A percentile compares a stretch with the other conserved stretches of the same genome.
These are phyloP conservation scores for Diachasma alloeum DNA, from an alignment of 1,140 invertebrate genomes.

Conservation along the genomic window DNA sequence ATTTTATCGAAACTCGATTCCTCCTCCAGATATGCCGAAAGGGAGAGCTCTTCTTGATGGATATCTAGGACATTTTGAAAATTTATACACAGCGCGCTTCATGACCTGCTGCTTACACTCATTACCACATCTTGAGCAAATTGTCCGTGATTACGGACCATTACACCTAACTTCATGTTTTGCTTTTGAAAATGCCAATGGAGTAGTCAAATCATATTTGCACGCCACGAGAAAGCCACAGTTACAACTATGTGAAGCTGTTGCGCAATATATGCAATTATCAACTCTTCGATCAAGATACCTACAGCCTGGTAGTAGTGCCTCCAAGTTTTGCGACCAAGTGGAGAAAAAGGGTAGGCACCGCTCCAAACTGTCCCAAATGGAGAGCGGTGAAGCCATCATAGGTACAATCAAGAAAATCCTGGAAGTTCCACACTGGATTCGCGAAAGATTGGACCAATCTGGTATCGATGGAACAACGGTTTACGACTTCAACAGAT, in stretches of 20 bases:
- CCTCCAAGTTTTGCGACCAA: constrained; percentile 4
- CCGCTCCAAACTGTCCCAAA: background rate
- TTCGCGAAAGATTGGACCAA: background rate
- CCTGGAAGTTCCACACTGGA: background rate
- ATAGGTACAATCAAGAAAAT: background rate
- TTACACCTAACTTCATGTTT: constrained; percentile 29
- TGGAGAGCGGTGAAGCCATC: background rate
- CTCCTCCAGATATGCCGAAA: background rate
- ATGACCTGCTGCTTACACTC: constrained; percentile 27
- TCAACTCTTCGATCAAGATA: background rate
- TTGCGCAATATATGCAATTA: constrained; percentile 6
- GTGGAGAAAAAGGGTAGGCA: constrained; percentile 13
- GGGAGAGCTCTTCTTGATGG: background rate
- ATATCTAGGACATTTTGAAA: background rate
- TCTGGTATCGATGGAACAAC: background rate
- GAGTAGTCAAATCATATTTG: constrained; percentile 14
- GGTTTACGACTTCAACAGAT: background rate
- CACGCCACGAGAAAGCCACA: constrained; percentile 11
- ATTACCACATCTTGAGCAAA: constrained; percentile 19
- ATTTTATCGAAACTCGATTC: background rate
- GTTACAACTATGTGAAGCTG: constrained; percentile 19
- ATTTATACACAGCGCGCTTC: constrained; percentile 10
- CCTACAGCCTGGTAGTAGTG: background rate
- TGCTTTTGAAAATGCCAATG: constrained; percentile 28
- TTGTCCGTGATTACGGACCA: constrained; percentile 17